phyloP scores from a whole-genome alignment of 2,888 invertebrate species.

The Lamellibrachia columna region DNA sequence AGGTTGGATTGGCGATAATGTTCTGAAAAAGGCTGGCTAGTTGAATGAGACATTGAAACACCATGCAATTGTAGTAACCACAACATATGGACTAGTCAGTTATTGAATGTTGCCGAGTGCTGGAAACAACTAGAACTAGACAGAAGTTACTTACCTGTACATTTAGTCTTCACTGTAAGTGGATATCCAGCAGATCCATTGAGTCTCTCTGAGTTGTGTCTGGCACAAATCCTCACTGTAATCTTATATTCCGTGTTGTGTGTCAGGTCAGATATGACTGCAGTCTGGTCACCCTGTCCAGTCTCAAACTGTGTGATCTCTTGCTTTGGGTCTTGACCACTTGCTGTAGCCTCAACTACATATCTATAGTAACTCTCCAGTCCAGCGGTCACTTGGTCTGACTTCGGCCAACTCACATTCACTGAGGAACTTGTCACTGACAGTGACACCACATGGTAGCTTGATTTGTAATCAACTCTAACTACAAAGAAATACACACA shows the following conservation, averaged over 20 bases:
- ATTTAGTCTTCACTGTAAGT: background rate
- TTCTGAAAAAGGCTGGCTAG: too few species aligned
- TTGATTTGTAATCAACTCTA: background rate
- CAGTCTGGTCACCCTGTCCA: too few species aligned
- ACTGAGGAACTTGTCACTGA: constrained; percentile 4
- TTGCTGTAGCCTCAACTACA: background rate
- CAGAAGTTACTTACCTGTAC: background rate
- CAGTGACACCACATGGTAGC: background rate
- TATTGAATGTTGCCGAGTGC: too few species aligned
- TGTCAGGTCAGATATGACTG: too few species aligned
- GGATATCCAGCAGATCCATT: background rate
- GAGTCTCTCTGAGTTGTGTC: background rate
- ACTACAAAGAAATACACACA: background rate
- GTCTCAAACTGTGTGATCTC: too few species aligned
- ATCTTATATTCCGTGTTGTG: too few species aligned
- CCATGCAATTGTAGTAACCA: too few species aligned
- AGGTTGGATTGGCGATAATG: too few species aligned
- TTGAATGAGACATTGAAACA: too few species aligned
- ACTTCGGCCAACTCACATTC: background rate
- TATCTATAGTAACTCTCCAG: background rate
- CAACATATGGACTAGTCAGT: too few species aligned
- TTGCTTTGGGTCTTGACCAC: background rate
- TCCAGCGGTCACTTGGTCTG: constrained; percentile 16
- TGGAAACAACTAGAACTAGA: too few species aligned
- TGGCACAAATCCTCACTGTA: background rate